phyloP scores from a whole-genome alignment of 2,113 vertebrate genomes.

The human (Homo sapiens) region DNA sequence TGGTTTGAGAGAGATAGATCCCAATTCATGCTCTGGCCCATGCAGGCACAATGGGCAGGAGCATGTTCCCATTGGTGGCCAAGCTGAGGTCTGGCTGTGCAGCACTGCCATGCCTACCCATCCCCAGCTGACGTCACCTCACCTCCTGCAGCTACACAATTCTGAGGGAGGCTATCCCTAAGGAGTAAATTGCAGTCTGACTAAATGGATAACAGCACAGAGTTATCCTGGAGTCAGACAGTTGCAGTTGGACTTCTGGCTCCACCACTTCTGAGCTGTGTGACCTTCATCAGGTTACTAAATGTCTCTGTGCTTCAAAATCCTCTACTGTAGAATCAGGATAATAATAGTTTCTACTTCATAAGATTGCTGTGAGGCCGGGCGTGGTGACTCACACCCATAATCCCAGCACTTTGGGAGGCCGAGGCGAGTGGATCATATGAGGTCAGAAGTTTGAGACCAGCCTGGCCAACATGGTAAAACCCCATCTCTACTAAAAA shows the following conservation, averaged over 20 bases:
- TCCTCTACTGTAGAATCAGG: background rate
- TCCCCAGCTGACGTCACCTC: background rate
- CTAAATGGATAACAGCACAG: background rate
- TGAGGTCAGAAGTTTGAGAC: background rate
- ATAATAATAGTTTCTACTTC: fast-evolving
- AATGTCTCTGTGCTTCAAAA: background rate
- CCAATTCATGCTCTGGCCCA: fast-evolving
- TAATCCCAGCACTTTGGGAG: background rate
- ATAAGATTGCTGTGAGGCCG: background rate
- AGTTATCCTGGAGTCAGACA: background rate
- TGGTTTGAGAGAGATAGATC: background rate
- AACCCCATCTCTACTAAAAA: background rate
- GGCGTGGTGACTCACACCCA: background rate
- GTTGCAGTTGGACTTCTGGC: background rate
- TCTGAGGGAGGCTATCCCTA: background rate
- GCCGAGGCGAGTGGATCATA: background rate
- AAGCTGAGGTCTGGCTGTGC: fast-evolving
- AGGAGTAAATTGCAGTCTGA: background rate
- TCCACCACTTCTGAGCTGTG: background rate
- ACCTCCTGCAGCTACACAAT: background rate
- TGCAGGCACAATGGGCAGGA: fast-evolving
- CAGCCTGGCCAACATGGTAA: background rate
- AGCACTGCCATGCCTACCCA: fast-evolving
- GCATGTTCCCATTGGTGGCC: fast-evolving
- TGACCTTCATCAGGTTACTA: background rate